Evolutionary conservation across 2,797 vertebrate genomes (phyloP), one percentile per base, ranked within the genome.

Genomic region (Bucorvus abyssinicus): DNA sequence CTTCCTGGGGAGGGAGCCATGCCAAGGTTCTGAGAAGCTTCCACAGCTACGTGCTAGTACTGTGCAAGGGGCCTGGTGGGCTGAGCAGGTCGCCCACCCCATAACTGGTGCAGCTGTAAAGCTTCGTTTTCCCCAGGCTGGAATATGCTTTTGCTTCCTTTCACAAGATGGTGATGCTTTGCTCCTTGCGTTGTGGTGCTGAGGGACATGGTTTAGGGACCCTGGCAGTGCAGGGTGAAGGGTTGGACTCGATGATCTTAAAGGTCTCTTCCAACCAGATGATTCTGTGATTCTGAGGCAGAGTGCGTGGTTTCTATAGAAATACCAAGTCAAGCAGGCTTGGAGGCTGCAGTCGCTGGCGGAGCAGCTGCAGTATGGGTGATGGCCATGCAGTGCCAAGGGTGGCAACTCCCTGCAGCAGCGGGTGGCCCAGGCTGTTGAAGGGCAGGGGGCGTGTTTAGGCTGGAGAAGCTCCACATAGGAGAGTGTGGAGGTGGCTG

Each of bases 1-100:
- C 1, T 34, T 12, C 16, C 12, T 47, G 27, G 9, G 9, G 32
- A 42, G 3, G 73, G 19, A 73, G 42, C 32, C 49, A 30, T 47
- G 60, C 34, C 64, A 29, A 53, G 60, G 22, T 10, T 22, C 73
- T 1, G 1, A 34, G 61, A 26, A 50, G 56, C 12, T 76, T 36
- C 77, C 38, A 17, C 36, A 60, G 67, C 26, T 32, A 2, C 0
- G 0, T 1, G 1, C 2, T 3, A 15, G 45, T n/a, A 4, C 34
- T 8, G 6, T 55, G 74, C 30, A 12, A 7, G 24, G 30, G 50
- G 1, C 23, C 3, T 0, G 9, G 45, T 7, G 76, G 45, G 59
- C 36, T 67, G 70, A 75, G 82, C 45, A 21, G 30, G 14, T 27
- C 21, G 42, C 45, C 44, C 12, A 20, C 4, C 29, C 22, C 1